These are phyloP conservation scores for Eutrigla gurnardus DNA, from an alignment of 2,797 vertebrate species.

Conservation along the genomic window DNA sequence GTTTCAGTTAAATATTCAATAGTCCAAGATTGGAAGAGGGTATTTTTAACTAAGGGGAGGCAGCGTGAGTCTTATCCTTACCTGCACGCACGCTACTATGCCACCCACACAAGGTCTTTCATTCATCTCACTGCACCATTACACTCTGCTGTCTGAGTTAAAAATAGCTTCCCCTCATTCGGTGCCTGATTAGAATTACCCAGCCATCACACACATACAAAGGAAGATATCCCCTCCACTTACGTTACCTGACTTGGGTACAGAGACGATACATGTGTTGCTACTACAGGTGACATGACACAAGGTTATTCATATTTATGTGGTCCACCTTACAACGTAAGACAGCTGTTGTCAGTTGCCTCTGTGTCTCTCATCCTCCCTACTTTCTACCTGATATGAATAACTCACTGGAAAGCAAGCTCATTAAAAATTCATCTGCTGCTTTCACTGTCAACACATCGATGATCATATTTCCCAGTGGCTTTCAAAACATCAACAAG, in stretches of 20 bases:
- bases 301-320: slow-evolving; percentile 51
- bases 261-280: slow-evolving; percentile 16
- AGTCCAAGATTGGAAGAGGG: slow-evolving; percentile 8
- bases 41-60: slow-evolving; percentile 25
- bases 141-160: slow-evolving; percentile 77
- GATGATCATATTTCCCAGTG: neutral
- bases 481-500: slow-evolving; percentile 40
- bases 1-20: neutral
- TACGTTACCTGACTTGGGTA: slow-evolving; percentile 34
- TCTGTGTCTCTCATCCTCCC: slow-evolving; percentile 26
- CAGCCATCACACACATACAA: slow-evolving; percentile 67
- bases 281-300: slow-evolving; percentile 23
- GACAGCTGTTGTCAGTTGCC: slow-evolving; percentile 34
- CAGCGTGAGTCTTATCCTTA: slow-evolving; percentile 52
- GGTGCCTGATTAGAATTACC: slow-evolving; percentile 75
- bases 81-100: slow-evolving; percentile 62
- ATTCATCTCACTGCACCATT: slow-evolving; percentile 81
- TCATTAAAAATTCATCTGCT: slow-evolving; percentile 41
- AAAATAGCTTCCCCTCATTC: slow-evolving; percentile 80
- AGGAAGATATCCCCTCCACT: slow-evolving; percentile 51
- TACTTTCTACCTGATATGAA: slow-evolving; percentile 53
- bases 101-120: slow-evolving; percentile 69
- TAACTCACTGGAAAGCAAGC: slow-evolving; percentile 43
- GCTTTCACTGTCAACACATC: slow-evolving; percentile 22
- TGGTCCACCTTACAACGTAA: slow-evolving; percentile 32